phyloP scores from a whole-genome alignment of 1,140 invertebrate genomes.

The Mizuhopecten yessoensis region DNA sequence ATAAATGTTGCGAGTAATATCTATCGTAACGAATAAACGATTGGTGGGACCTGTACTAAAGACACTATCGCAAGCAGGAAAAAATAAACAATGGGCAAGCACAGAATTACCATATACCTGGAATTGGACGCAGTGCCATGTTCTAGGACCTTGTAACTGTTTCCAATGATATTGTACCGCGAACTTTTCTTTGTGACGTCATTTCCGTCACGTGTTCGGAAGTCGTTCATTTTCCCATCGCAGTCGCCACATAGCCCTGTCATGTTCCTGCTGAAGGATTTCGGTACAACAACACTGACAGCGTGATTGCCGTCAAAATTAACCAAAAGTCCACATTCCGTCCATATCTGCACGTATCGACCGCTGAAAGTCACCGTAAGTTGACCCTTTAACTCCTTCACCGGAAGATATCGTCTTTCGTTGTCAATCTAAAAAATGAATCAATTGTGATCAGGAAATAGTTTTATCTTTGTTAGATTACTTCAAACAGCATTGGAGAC shows the following conservation, averaged over 20 bases:
- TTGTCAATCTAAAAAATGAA: background rate
- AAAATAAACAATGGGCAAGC: too few species aligned
- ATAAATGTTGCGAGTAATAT: too few species aligned
- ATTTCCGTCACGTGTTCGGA: slow-evolving; percentile 57
- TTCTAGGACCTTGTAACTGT: slow-evolving; percentile 60
- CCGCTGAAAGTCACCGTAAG: slow-evolving; percentile 53
- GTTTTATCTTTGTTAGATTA: too few species aligned
- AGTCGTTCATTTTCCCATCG: slow-evolving; percentile 68
- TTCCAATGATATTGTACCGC: slow-evolving; percentile 61
- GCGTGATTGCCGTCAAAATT: slow-evolving; percentile 90
- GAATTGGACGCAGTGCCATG: background rate
- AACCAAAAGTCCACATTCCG: slow-evolving; percentile 84
- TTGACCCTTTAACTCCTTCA: background rate
- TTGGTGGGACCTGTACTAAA: too few species aligned
- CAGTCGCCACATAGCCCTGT: slow-evolving; percentile 72
- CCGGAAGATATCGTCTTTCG: slow-evolving; percentile 39
- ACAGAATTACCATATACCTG: too few species aligned
- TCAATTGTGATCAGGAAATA: too few species aligned
- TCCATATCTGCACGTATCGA: slow-evolving; percentile 53
- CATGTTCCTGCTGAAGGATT: slow-evolving; percentile 87
- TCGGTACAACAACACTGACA: slow-evolving; percentile 90
- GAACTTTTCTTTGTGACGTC: slow-evolving; percentile 55
- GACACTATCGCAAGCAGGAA: too few species aligned
- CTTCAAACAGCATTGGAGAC: too few species aligned
- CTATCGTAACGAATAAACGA: too few species aligned